Conservation (phyloP, 2,888 invertebrate species). For the Cheilosia grossa region DNA sequence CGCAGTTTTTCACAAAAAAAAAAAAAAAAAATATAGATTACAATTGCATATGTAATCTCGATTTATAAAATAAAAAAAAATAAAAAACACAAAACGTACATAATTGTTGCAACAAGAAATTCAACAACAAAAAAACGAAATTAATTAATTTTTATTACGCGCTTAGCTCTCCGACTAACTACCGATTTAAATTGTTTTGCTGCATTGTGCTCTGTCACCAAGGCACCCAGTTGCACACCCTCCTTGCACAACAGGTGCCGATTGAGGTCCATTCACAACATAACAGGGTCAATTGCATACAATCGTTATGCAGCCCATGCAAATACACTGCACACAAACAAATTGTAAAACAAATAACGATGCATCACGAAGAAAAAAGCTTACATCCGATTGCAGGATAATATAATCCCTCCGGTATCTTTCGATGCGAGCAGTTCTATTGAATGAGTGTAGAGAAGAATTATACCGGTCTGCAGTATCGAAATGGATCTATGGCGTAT, state of each 20-base stretch:
- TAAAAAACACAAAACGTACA: not conserved
- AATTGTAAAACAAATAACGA: slow-evolving; percentile 6
- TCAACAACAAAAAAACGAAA: slow-evolving; percentile 1
- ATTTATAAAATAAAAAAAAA: slow-evolving; percentile 11
- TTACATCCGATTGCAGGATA: not conserved
- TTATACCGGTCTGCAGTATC: slow-evolving; percentile 16
- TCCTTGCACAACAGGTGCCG: slow-evolving; percentile 28
- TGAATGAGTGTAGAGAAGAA: slow-evolving; percentile 22
- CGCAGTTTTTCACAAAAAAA: no score
- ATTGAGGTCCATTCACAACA: slow-evolving; percentile 1
- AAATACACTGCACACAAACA: not conserved
- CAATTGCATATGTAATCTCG: slow-evolving; percentile 43
- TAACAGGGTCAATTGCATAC: slow-evolving; percentile 7
- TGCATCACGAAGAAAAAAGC: not conserved
- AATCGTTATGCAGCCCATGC: slow-evolving; percentile 2
- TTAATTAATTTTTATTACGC: slow-evolving; percentile 42
- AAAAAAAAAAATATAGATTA: slow-evolving; percentile 10
- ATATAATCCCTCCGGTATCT: slow-evolving; percentile 1
- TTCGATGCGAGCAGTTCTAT: not conserved
- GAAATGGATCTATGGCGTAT: slow-evolving; percentile 38
- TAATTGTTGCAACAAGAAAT: slow-evolving; percentile 4
- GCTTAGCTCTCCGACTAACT: slow-evolving; percentile 14
- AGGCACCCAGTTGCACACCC: not conserved
- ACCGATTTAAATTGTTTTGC: slow-evolving; percentile 34
- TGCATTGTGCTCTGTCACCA: slow-evolving; percentile 7